Percentiles rank a stretch among this genome's conserved stretches.
Conservation (phyloP, 2,888 invertebrate species). For the Acrocyrtus sp. region DNA sequence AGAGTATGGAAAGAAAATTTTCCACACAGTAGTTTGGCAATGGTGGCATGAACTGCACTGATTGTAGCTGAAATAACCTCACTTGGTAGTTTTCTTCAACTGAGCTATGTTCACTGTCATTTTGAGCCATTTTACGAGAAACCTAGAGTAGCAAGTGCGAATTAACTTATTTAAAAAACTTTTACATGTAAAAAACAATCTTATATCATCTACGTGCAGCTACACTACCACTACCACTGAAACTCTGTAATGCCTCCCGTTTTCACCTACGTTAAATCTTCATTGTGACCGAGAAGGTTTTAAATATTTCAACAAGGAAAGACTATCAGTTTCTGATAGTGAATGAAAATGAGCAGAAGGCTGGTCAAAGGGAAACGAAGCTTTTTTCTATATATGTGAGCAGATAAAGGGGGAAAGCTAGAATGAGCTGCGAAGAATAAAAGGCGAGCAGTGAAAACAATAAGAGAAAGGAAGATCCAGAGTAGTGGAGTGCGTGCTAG, state of each 20-base stretch:
- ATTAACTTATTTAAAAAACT: not conserved
- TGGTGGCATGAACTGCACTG: not conserved
- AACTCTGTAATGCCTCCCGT: not conserved
- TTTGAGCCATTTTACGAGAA: conserved; percentile 39
- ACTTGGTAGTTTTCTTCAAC: conserved; percentile 16
- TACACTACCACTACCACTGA: too few species aligned
- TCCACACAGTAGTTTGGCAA: not conserved
- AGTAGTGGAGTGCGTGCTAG: not conserved
- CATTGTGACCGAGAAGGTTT: not conserved
- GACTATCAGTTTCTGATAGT: too few species aligned
- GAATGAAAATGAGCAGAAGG: too few species aligned
- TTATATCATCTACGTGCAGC: not conserved
- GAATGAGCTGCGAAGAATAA: not conserved
- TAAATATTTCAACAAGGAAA: too few species aligned
- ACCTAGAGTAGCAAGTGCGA: too few species aligned
- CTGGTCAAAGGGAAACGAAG: too few species aligned
- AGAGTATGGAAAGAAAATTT: not conserved
- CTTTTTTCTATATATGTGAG: not conserved
- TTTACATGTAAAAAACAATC: not conserved
- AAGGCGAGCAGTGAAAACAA: not conserved
- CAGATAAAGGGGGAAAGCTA: not conserved
- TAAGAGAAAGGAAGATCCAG: not conserved
- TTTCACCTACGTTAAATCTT: not conserved
- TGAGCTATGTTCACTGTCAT: conserved; percentile 24
- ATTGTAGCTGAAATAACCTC: too few species aligned